Conservation (phyloP, 1,140 invertebrate genomes). For the Drosophila persimilis region DNA sequence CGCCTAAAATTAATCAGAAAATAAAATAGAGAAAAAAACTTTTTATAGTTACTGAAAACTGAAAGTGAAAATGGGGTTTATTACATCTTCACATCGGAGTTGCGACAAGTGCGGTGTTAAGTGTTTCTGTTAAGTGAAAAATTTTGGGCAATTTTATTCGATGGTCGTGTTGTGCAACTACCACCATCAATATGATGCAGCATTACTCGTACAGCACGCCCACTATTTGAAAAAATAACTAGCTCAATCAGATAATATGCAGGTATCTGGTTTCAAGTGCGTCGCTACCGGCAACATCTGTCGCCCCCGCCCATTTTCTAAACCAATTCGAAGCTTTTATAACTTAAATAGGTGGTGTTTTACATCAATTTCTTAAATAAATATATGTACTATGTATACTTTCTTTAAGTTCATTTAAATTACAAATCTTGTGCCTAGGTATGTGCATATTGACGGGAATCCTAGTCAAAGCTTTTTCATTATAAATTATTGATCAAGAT, state of each 20-base stretch:
- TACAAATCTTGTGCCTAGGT: too few species aligned
- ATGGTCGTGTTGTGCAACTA: not conserved
- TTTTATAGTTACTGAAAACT: too few species aligned
- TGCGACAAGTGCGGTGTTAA: not conserved
- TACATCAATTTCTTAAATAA: not conserved
- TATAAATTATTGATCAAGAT: too few species aligned
- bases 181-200: conserved; percentile 7
- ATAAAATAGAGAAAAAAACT: too few species aligned
- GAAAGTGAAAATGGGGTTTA: too few species aligned
- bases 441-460: too few species aligned
- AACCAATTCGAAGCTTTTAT: conserved; percentile 6
- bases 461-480: too few species aligned
- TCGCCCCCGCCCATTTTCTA: conserved; percentile 11
- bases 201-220: conserved; percentile 2
- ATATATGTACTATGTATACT: too few species aligned
- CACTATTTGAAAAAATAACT: conserved; percentile 5
- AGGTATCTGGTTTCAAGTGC: conserved; percentile 29
- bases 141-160: not conserved
- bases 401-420: too few species aligned
- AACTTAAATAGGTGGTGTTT: conserved; percentile 9
- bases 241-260: conserved; percentile 21
- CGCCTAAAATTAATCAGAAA: too few species aligned
- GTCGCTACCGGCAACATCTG: conserved; percentile 19
- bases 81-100: too few species aligned
- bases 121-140: conserved; percentile 8